Conservation (phyloP, 2,888 invertebrate genomes). For the Chydorus sphaericus region DNA sequence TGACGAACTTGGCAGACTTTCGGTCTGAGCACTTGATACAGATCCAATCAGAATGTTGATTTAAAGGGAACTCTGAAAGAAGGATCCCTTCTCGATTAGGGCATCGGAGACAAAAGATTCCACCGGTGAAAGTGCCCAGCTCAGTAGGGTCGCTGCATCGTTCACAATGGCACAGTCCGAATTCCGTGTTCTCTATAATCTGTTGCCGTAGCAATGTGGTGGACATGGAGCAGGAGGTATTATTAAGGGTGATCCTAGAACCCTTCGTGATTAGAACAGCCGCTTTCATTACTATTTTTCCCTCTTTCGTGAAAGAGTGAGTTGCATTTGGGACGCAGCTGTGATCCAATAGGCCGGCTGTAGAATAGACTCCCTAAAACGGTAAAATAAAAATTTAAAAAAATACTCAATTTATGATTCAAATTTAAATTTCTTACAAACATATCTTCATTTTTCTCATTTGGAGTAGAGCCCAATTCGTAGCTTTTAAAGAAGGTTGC, state of each 20-base stretch:
- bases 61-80: constrained; percentile 42
- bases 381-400: too few relatives aligned
- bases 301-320: constrained; percentile 57
- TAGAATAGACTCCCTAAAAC: constrained; percentile 57
- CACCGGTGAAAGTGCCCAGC: constrained; percentile 53
- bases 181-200: constrained; percentile 56
- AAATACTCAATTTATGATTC: too few relatives aligned
- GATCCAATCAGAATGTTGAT: constrained; percentile 20
- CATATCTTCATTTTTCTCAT: too few relatives aligned
- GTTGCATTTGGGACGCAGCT: constrained; percentile 62
- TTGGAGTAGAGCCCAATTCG: too few relatives aligned
- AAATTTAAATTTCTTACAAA: too few relatives aligned
- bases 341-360: constrained; percentile 62
- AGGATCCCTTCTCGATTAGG: too few relatives aligned
- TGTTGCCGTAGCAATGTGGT: constrained; percentile 57
- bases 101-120: constrained; percentile 55
- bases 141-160: constrained; percentile 59
- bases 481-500: too few relatives aligned
- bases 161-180: constrained; percentile 54
- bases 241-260: constrained; percentile 61
- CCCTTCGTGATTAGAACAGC: constrained; percentile 43
- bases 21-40: constrained; percentile 25
- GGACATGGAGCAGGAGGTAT: constrained; percentile 71
- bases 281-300: constrained; percentile 49
- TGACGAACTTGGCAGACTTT: not conserved